Conservation (phyloP, 2,113 vertebrate genomes). For the Ranitomeya imitator region DNA sequence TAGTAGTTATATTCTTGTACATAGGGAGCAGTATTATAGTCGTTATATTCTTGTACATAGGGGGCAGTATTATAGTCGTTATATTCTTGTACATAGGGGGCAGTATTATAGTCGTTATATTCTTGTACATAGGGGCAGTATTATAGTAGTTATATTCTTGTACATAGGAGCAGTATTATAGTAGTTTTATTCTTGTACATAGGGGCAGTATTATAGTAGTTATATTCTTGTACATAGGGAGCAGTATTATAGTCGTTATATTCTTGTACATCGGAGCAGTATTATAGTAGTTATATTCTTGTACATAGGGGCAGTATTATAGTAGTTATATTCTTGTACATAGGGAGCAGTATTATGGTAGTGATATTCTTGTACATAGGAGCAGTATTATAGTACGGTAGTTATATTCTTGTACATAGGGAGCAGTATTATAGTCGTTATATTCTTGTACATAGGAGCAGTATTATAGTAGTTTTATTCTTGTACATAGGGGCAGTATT, state of each 20-base stretch:
- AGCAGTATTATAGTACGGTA: not conserved
- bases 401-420: slow-evolving; percentile 1
- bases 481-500: no score
- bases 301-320: not conserved
- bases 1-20: no score
- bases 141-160: slow-evolving; percentile 13
- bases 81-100: not conserved
- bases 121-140: not conserved
- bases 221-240: not conserved
- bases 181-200: not conserved
- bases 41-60: not conserved
- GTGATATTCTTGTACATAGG: not conserved
- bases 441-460: not conserved
- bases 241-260: slow-evolving; percentile 1
- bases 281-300: slow-evolving; percentile 7
- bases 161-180: not conserved
- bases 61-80: not conserved
- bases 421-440: not conserved
- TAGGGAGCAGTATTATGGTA: not conserved
- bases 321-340: slow-evolving; percentile 5
- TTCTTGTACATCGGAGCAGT: not conserved
- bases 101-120: slow-evolving; percentile 6
- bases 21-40: not conserved
- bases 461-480: no score
- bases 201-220: slow-evolving; percentile 1